phyloP scores from a whole-genome alignment of 2,888 invertebrate genomes.

The Selenia dentaria region DNA sequence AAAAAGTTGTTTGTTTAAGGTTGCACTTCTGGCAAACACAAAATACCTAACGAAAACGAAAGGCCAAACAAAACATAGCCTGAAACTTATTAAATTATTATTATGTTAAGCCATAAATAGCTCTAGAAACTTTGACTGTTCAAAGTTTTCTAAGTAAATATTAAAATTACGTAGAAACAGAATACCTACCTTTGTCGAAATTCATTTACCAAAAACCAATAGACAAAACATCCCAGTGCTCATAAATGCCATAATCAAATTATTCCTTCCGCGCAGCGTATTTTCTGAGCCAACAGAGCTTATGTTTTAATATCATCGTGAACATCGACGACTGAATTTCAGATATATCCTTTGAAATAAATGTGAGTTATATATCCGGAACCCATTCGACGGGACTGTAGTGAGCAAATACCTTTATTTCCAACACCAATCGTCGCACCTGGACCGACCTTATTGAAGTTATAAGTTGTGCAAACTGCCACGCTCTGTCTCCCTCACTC shows the following conservation, averaged over 20 bases:
- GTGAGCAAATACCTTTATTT: slow-evolving; percentile 69
- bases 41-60: no score
- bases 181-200: background rate
- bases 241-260: slow-evolving; percentile 22
- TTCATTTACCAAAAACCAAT: slow-evolving; percentile 2
- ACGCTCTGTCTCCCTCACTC: slow-evolving; percentile 44
- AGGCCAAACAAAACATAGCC: no score
- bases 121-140: background rate
- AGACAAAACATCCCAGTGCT: slow-evolving; percentile 11
- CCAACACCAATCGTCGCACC: slow-evolving; percentile 68
- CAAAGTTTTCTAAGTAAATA: background rate
- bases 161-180: slow-evolving; percentile 7
- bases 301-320: slow-evolving; percentile 24
- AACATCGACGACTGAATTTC: slow-evolving; percentile 24
- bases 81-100: no score
- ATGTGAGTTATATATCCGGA: slow-evolving; percentile 32
- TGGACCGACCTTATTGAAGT: slow-evolving; percentile 79
- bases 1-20: no score
- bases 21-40: no score
- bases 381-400: slow-evolving; percentile 49
- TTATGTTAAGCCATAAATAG: no score
- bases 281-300: slow-evolving; percentile 28
- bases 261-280: slow-evolving; percentile 19
- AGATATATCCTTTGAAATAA: slow-evolving; percentile 29
- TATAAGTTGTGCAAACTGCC: slow-evolving; percentile 80